A percentile compares a stretch with the other conserved stretches of the same genome.
These are phyloP conservation scores for Exephanes ischioxanthus DNA, from an alignment of 2,888 invertebrate genomes.

Conservation along the genomic window DNA sequence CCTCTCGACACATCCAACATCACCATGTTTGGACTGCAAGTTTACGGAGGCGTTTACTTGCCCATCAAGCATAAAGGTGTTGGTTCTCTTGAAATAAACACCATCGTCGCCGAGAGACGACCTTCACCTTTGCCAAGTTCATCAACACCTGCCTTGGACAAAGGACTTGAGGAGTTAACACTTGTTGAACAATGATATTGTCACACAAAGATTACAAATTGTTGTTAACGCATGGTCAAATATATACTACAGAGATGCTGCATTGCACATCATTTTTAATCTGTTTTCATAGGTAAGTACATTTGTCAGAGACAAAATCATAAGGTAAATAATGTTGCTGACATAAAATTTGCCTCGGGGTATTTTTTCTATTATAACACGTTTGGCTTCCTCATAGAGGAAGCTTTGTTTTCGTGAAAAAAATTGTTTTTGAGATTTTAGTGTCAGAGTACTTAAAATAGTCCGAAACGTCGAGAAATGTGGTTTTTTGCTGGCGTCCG, in stretches of 20 bases:
- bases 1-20: slow-evolving; percentile 87
- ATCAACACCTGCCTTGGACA: not conserved
- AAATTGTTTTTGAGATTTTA: no score
- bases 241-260: not conserved
- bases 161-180: not conserved
- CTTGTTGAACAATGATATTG: not conserved
- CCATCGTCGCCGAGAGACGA: slow-evolving; percentile 85
- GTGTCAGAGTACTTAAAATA: no score
- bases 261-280: not conserved
- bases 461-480: no score
- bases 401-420: no score
- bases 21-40: slow-evolving; percentile 88
- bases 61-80: slow-evolving; percentile 88
- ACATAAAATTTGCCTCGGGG: not conserved
- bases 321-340: not conserved
- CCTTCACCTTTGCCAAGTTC: not conserved
- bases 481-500: no score
- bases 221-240: not conserved
- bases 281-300: not conserved
- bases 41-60: slow-evolving; percentile 89
- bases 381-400: not conserved
- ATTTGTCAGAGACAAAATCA: not conserved
- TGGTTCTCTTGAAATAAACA: slow-evolving; percentile 88
- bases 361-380: not conserved
- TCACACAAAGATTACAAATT: not conserved